phyloP scores from a whole-genome alignment of 2,888 invertebrate species.

The Ormyrus pomaceus region DNA sequence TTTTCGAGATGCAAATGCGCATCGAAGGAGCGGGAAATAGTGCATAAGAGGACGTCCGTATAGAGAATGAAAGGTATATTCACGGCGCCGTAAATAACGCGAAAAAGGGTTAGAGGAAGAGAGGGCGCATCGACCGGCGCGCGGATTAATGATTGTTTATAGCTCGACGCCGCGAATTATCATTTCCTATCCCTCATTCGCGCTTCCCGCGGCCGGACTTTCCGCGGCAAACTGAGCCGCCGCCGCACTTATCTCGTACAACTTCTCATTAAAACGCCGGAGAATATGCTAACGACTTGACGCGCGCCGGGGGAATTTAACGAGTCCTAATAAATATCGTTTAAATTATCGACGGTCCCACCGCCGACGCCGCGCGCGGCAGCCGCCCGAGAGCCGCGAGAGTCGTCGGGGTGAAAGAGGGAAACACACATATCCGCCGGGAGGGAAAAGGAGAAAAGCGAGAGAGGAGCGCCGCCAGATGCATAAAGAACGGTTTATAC shows the following conservation, averaged over 20 bases:
- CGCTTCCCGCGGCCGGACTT: conserved; percentile 28
- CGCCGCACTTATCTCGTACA: conserved; percentile 33
- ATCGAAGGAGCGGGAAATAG: neutral
- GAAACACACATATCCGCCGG: too few species aligned
- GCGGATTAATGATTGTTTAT: conserved; percentile 38
- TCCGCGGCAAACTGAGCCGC: conserved; percentile 55
- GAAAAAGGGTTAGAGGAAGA: neutral
- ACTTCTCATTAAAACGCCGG: conserved; percentile 44
- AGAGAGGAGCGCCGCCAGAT: too few species aligned
- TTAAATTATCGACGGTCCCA: conserved; percentile 46
- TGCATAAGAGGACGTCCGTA: neutral
- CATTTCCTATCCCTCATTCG: conserved; percentile 45
- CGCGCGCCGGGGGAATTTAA: conserved; percentile 32
- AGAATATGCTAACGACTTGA: conserved; percentile 51
- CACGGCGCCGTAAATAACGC: neutral
- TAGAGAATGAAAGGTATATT: neutral
- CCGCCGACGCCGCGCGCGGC: neutral
- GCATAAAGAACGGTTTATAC: too few species aligned
- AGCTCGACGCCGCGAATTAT: conserved; percentile 21
- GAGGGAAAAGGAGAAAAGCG: too few species aligned
- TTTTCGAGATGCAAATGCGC: too few species aligned
- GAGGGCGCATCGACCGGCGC: neutral
- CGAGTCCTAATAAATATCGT: conserved; percentile 48
- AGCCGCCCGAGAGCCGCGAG: too few species aligned
- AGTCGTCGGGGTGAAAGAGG: too few species aligned